These are phyloP conservation scores for Akabosia matsudoensis DNA, from an alignment of 1,140 invertebrate genomes.

Conservation along the genomic window DNA sequence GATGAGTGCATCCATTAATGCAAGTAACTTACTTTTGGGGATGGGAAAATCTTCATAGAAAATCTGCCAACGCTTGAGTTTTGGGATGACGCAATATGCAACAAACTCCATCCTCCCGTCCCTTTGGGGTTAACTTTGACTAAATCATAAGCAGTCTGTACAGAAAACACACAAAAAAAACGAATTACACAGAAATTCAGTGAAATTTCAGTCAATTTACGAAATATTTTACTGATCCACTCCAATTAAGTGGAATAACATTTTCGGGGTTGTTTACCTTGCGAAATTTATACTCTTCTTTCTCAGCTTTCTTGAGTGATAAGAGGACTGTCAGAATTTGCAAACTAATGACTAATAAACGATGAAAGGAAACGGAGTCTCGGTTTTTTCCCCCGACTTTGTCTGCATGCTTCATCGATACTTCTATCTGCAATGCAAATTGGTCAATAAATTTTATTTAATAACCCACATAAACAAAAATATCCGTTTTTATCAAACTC, in stretches of 20 bases:
- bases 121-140: slow-evolving; percentile 71
- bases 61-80: slow-evolving; percentile 62
- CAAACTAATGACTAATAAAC: slow-evolving; percentile 79
- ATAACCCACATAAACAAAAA: background rate
- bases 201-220: background rate
- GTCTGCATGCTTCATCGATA: slow-evolving; percentile 16
- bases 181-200: background rate
- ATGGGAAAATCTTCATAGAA: slow-evolving; percentile 72
- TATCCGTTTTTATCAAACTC: background rate
- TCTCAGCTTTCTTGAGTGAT: slow-evolving; percentile 48
- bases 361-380: slow-evolving; percentile 72
- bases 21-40: slow-evolving; percentile 58
- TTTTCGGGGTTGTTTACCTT: slow-evolving; percentile 44
- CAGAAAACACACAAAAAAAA: background rate
- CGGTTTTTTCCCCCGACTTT: slow-evolving; percentile 51
- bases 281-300: slow-evolving; percentile 47
- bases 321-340: slow-evolving; percentile 56
- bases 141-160: slow-evolving; percentile 59
- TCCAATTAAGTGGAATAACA: background rate
- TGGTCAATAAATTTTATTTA: background rate
- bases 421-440: slow-evolving; percentile 20
- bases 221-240: background rate
- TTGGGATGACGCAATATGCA: slow-evolving; percentile 75
- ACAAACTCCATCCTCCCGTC: slow-evolving; percentile 67
- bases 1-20: too few relatives aligned